Evolutionary conservation across 2,797 vertebrate genomes (phyloP), one percentile per base, ranked within the genome.

Genomic region (Chaetophractus vellerosus): DNA sequence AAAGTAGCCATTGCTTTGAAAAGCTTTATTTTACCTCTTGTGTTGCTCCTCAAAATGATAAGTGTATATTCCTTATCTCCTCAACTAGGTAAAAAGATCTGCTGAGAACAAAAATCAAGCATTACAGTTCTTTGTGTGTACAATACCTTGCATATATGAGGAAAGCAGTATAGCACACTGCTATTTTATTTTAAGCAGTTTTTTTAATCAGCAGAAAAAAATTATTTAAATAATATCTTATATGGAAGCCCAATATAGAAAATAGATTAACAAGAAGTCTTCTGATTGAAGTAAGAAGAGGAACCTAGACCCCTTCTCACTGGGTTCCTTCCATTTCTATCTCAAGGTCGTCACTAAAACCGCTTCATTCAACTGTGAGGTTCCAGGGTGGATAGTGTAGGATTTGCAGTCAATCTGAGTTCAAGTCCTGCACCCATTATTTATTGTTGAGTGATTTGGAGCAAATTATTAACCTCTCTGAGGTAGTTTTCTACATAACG

Each of bases 1-100:
- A 89, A 71, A 82, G 38, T 91, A 92, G 76, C 31, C 66, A 90
- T 85, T 84, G 69, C 18, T 95, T 84, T 95, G n/a, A 91, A 93
- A 50, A 52, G 50, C 45, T 88, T 68, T 71, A 48, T 66, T 71
- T 95, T 96, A 93, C 93, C 59, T 79, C 84, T 88, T 86, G 19
- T 81, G 38, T 63, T 91, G 38, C 76, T 74, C 74, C 31, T 71
- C 14, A 81, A 5, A 14, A 26, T 83, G 33, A n/a, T 64, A 72
- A 18, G 2, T 79, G 16, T 66, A 16, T 63, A 31, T 63, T 50
- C 55, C 81, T 85, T 71, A 75, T 52, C 36, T 95, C 61, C 10
- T 89, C 21, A 69, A 38, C 14, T 28, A 50, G 31, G 6, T 64
- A 92, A 80, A 48, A 85, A 82, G n/a, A 79, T 19, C 11, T 41